Base-by-base conservation (phyloP, 2,113 vertebrate genomes). In the Epinephelus cyanopodus region DNA sequence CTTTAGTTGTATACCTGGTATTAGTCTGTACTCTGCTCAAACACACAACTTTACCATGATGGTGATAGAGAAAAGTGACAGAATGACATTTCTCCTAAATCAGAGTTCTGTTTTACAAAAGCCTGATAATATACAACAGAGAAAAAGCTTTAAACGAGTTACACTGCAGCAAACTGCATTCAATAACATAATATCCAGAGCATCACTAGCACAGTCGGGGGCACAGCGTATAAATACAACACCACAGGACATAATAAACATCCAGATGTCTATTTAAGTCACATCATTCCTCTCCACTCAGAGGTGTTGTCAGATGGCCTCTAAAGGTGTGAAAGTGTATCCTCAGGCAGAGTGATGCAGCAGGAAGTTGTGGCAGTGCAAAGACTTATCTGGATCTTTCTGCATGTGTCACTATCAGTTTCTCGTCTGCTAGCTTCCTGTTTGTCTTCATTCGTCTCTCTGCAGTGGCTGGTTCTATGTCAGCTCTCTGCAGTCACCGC, bases 251-350 rank as follows among this genome's bases (percentile, higher is more conserved):
- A 74, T 54, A 79, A 42, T 7, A 83, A 85, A 50, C 33, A 78
- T 79, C 52, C 67, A 86, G 52, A 79, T 29, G 2, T 89, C 77
- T 84, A 74, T 82, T 90, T 86, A 48, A 63, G 82, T 84, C 71
- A 4, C 57, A 42, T 73, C 74, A 62, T 79, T 71, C 62, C 53
- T 67, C 77, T 81, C 52, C 70, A 67, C 65, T 53, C 4, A 10
- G 68, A 72, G 77, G 85, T 86, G 89, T 89, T 90, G 86, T 90
- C 87, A 89, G 86, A 85, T 77, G 86, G 90, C 87, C 83, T 86
- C 83, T 87, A 39, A 87, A 87, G 45, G 87, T 89, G 90, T 92
- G 84, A 91, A 86, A 86, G 63, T 60, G 53, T 78, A 81, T 84
- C 87, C 87, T 83, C 73, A 53, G 85, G 82, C 85, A 77, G 66